Conservation (phyloP, 2,888 invertebrate species). For the Pilophorus perplexus region DNA sequence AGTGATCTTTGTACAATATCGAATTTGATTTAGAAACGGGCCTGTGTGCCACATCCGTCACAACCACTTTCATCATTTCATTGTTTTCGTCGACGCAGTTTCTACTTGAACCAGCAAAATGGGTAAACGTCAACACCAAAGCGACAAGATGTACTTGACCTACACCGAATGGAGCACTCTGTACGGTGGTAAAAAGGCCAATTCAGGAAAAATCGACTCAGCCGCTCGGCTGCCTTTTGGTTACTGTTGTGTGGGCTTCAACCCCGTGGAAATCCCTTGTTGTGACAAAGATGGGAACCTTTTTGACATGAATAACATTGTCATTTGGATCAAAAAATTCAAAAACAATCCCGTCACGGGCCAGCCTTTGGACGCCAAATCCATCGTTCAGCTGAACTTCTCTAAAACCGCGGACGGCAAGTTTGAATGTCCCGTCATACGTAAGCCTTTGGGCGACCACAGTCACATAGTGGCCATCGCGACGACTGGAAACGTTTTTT, state of each 20-base stretch:
- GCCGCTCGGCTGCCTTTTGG: slow-evolving; percentile 76
- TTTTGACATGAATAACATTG: slow-evolving; percentile 84
- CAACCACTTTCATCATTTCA: too few relatives aligned
- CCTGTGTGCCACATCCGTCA: too few relatives aligned
- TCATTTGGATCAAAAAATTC: slow-evolving; percentile 84
- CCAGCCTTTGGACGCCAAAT: slow-evolving; percentile 72
- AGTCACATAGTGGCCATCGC: slow-evolving; percentile 88
- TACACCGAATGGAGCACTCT: slow-evolving; percentile 86
- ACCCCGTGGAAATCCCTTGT: slow-evolving; percentile 89
- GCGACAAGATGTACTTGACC: slow-evolving; percentile 63
- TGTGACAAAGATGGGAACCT: slow-evolving; percentile 88
- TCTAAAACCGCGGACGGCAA: slow-evolving; percentile 78
- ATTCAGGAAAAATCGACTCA: slow-evolving; percentile 62
- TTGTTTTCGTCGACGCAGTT: too few relatives aligned
- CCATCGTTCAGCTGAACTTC: slow-evolving; percentile 81
- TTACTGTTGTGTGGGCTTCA: slow-evolving; percentile 87
- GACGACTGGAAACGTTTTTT: slow-evolving; percentile 93
- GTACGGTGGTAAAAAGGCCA: slow-evolving; percentile 81
- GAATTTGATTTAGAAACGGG: too few relatives aligned
- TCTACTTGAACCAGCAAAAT: slow-evolving; percentile 26
- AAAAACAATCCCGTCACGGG: slow-evolving; percentile 94
- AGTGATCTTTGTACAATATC: not conserved
- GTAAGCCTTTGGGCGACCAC: slow-evolving; percentile 88
- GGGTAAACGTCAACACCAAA: slow-evolving; percentile 43
- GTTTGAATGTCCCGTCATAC: slow-evolving; percentile 91